Evolutionary conservation across 2,888 invertebrate genomes (phyloP), one percentile per base, ranked within the genome.

Genomic region (Drosophila gaucha): DNA sequence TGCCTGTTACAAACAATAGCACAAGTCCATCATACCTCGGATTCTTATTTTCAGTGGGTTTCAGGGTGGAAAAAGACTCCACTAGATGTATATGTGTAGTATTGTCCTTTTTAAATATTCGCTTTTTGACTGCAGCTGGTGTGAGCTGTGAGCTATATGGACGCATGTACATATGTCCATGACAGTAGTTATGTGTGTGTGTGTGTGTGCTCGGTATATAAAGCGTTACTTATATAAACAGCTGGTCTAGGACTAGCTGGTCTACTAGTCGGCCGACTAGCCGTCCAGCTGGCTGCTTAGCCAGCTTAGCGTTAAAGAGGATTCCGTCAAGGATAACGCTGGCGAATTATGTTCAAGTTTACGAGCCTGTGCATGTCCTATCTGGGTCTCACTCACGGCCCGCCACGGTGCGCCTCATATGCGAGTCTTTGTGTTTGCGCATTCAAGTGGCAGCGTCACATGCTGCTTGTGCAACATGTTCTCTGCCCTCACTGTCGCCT

Each of bases 391-490:
- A 55, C 54, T 57, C 46, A 41, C 22, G 51, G 49, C 49, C 59
- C 47, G 20, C 46, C 41, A 24, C 59, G 56, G 20, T 30, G 26
- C 41, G 44, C 43, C 67, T 79, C 86, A 83, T 83, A 76, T 82
- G 86, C 62, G 55, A 86, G 58, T 79, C 80, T 82, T 86, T 82
- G 83, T 82, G 83, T 86, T 82, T 82, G 83, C 74, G 83, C 83
- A 82, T 86, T 79, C 86, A 80, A 83, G 86, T 83, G 80, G 62
- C 70, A 66, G 71, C 47, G 14, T 24, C 43, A 36, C 14, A 30
- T 24, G 31, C 33, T 10, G 30, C 38, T 33, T 36, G 28, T 38
- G 50, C 44, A 31, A 35, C 26, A 41, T 51, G 33, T 36, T 39
- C 64, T 16, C 39, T 39, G 6, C 20, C 26, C 14, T 35, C 55